These are phyloP conservation scores for Stenolophus ochropezus DNA, from an alignment of 2,888 invertebrate genomes.

Conservation along the genomic window DNA sequence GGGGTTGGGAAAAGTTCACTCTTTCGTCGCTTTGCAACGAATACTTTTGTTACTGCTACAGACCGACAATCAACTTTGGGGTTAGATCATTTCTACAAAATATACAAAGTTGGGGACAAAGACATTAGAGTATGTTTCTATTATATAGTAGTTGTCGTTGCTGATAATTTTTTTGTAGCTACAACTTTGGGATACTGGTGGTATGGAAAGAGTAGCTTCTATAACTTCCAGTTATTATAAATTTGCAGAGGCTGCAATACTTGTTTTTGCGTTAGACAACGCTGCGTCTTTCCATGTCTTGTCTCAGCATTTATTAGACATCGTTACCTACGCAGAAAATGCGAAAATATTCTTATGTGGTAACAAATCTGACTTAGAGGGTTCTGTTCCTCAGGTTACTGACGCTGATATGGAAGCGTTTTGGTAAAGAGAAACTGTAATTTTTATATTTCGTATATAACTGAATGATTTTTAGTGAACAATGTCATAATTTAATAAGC, in stretches of 20 bases:
- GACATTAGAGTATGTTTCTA: slow-evolving; percentile 82
- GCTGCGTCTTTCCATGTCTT: slow-evolving; percentile 93
- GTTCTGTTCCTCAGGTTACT: slow-evolving; percentile 84
- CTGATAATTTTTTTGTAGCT: slow-evolving; percentile 75
- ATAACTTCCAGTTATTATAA: slow-evolving; percentile 97
- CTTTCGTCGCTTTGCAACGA: slow-evolving; percentile 92
- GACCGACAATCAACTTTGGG: slow-evolving; percentile 93
- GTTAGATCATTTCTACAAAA: slow-evolving; percentile 91
- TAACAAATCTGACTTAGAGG: slow-evolving; percentile 90
- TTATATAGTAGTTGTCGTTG: background rate
- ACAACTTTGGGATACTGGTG: slow-evolving; percentile 97
- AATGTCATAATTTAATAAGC: slow-evolving; percentile 92
- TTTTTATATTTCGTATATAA: background rate
- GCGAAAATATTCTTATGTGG: slow-evolving; percentile 97
- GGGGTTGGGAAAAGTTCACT: slow-evolving; percentile 96
- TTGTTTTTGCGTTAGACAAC: slow-evolving; percentile 93
- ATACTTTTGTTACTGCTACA: slow-evolving; percentile 88
- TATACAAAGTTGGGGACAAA: slow-evolving; percentile 84
- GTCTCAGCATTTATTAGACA: slow-evolving; percentile 94
- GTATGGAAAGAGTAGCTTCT: slow-evolving; percentile 96
- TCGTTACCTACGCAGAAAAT: slow-evolving; percentile 95
- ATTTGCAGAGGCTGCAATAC: slow-evolving; percentile 94
- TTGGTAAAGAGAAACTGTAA: slow-evolving; percentile 74
- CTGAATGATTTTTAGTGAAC: slow-evolving; percentile 79
- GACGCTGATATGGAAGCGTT: slow-evolving; percentile 93